phyloP scores from a whole-genome alignment of 2,888 invertebrate genomes.

The Mythimna vitellina region DNA sequence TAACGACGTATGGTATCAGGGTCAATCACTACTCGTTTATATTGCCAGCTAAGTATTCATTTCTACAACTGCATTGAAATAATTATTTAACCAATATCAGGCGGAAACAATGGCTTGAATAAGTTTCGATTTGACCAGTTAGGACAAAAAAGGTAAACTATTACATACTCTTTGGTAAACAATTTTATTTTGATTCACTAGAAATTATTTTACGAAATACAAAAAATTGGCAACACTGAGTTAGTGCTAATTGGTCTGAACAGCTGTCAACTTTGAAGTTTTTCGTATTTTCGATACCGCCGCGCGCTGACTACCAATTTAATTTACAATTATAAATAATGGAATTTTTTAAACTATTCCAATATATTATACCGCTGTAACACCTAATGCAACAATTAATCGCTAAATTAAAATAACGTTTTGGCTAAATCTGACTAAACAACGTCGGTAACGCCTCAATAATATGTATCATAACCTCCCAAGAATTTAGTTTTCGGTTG shows the following conservation, averaged over 20 bases:
- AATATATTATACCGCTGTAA: slow-evolving; percentile 36
- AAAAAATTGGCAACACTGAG: background rate
- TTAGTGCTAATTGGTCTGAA: slow-evolving; percentile 28
- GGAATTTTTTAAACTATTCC: slow-evolving; percentile 52
- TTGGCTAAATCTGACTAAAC: slow-evolving; percentile 9
- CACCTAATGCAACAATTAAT: slow-evolving; percentile 21
- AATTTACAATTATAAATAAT: slow-evolving; percentile 48
- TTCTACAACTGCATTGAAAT: too few relatives aligned
- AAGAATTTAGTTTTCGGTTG: slow-evolving; percentile 65
- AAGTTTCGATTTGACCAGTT: too few relatives aligned
- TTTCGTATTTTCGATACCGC: slow-evolving; percentile 57
- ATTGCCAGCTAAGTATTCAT: background rate
- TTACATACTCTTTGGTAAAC: too few relatives aligned
- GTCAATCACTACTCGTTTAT: slow-evolving; percentile 17
- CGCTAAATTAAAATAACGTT: slow-evolving; percentile 33
- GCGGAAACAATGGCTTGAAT: too few relatives aligned
- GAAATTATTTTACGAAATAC: too few relatives aligned
- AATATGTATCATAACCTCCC: slow-evolving; percentile 77
- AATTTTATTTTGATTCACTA: too few relatives aligned
- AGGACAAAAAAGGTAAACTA: too few relatives aligned
- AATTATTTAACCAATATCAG: too few relatives aligned
- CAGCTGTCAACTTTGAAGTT: slow-evolving; percentile 56
- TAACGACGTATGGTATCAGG: background rate
- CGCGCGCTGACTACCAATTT: slow-evolving; percentile 55
- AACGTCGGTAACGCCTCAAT: slow-evolving; percentile 32